Base-by-base conservation (phyloP, 2,888 invertebrate species). In the Diarsia rubi region DNA sequence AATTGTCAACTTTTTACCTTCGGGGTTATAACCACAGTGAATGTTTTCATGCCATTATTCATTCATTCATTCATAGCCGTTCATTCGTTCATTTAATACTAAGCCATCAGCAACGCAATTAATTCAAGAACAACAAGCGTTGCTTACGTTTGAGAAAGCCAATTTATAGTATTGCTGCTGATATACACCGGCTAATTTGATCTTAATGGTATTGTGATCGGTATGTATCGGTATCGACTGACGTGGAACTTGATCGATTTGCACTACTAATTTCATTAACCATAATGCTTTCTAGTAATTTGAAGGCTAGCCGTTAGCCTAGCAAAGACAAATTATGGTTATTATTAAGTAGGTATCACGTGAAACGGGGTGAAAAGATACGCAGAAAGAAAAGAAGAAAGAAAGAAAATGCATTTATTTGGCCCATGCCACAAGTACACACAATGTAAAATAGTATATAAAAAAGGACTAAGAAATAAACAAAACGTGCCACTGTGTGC, bases 1-100 rank as follows among this genome's bases (percentile, higher is more conserved):
- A 84, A 82, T 81, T 74, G 64, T 47, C 4, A 12, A 14, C 27
- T 83, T 75, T 83, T 80, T 78, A 72, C 74, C 73, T 80, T 64
- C 31, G 75, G 37, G 24, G 67, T 67, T 74, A 78, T 73, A 78
- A 70, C 78, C 74, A 31, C 63, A 27, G 75, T 81, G 31, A 78
- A 75, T 70, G 59, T 37, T 73, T 68, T 69, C 45, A 78, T 76
- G 85, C 37, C n/a, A 83, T 77, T 75, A 81, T 44, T 76, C 60
- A 69, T 82, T 81, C 60, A 69, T 82, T 81, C 75, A 81, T 81
- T 74, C 73, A 79, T 62, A 69, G 52, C 44, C 37, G 31, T 73
- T 54, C 54, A 52, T 68, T 69, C 69, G 63, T 69, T 82, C 66
- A 72, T 79, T 72, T 65, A 78, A 66, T 75, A 62, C 42, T 31